These are phyloP conservation scores for Chionomys nivalis DNA, from an alignment of 2,113 vertebrate genomes.

Conservation along the genomic window DNA sequence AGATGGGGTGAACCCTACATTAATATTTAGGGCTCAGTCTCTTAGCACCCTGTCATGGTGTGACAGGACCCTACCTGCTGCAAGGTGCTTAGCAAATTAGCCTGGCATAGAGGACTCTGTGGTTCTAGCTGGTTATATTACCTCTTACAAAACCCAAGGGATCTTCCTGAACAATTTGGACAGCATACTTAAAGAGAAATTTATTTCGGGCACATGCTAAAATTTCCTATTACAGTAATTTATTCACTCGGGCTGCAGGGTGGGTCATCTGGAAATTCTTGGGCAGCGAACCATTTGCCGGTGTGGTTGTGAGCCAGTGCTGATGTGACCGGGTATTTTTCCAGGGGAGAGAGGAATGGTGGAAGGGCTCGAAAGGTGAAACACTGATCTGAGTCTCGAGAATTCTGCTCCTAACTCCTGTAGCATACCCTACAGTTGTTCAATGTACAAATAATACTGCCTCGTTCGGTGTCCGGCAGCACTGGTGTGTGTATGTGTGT, in stretches of 20 bases:
- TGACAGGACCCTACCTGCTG: not conserved
- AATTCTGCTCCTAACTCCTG: not conserved
- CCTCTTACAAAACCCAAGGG: not conserved
- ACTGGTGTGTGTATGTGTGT: not conserved
- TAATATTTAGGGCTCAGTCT: not conserved
- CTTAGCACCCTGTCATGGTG: no score
- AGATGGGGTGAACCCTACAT: not conserved
- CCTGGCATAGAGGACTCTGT: not conserved
- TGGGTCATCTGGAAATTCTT: not conserved
- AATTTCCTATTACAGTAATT: not conserved
- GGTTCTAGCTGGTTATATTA: not conserved
- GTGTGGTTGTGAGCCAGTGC: not conserved
- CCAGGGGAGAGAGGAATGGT: not conserved
- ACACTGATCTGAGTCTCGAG: not conserved
- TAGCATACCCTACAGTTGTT: rapidly evolving
- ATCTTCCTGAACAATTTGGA: not conserved
- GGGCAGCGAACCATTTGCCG: not conserved
- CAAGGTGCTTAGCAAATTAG: not conserved
- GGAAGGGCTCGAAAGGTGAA: not conserved
- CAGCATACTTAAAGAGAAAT: not conserved
- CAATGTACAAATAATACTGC: not conserved
- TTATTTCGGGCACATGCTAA: not conserved
- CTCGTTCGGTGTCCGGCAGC: not conserved
- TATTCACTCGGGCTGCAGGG: not conserved
- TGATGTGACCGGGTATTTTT: not conserved